phyloP scores from a whole-genome alignment of 1,140 invertebrate genomes.

The Zaprionus tsacasi region DNA sequence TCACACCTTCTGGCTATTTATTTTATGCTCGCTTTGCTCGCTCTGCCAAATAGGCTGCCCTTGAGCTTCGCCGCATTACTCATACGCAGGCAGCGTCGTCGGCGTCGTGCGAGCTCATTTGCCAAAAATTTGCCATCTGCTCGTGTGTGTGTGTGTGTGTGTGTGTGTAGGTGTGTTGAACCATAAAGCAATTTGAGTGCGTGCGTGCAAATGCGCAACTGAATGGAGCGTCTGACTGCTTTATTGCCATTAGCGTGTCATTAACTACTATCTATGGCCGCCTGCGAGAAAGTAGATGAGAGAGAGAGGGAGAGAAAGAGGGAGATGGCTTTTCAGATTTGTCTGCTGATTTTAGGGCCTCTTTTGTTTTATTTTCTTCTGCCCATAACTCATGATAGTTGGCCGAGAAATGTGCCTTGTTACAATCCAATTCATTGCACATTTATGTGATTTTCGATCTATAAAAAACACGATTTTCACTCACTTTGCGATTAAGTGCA shows the following conservation, averaged over 20 bases:
- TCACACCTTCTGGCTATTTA: conserved; percentile 46
- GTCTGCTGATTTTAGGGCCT: conserved; percentile 18
- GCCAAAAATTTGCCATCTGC: conserved; percentile 36
- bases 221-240: conserved; percentile 38
- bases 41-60: conserved; percentile 62
- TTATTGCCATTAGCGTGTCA: conserved; percentile 60
- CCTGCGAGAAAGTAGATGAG: neutral
- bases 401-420: neutral
- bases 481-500: neutral
- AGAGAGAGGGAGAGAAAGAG: neutral
- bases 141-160: conserved; percentile 34
- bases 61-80: conserved; percentile 65
- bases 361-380: conserved; percentile 4
- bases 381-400: conserved; percentile 1
- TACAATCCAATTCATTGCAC: neutral
- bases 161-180: conserved; percentile 11
- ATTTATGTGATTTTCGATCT: neutral
- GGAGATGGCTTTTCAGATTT: conserved; percentile 15
- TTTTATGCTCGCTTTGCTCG: conserved; percentile 58
- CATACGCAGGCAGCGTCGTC: conserved; percentile 42
- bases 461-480: neutral
- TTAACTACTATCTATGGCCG: conserved; percentile 46
- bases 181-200: conserved; percentile 61
- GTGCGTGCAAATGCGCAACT: conserved; percentile 50
- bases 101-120: conserved; percentile 24